phyloP scores from a whole-genome alignment of 1,140 invertebrate species.

The Bombus waltoni region DNA sequence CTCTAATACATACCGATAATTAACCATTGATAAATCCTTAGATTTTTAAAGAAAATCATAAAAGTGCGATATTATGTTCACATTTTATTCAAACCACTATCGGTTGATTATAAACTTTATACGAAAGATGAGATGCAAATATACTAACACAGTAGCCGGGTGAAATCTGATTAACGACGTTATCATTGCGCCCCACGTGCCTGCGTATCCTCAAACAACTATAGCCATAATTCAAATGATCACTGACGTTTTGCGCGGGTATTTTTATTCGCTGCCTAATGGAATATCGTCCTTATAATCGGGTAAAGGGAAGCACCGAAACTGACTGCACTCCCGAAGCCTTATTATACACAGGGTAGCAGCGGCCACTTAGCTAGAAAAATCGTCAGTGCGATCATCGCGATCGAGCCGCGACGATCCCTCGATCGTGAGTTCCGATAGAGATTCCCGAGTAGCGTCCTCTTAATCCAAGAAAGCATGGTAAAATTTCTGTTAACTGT shows the following conservation, averaged over 20 bases:
- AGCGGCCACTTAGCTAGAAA: constrained; percentile 64
- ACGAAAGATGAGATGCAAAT: background rate
- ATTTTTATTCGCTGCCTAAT: constrained; percentile 78
- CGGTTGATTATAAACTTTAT: background rate
- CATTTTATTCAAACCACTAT: background rate
- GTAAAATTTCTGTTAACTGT: constrained; percentile 34
- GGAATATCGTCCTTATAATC: constrained; percentile 80
- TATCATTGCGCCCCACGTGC: background rate
- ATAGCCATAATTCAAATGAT: constrained; percentile 9
- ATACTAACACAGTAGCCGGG: too few species aligned
- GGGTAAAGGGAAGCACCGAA: constrained; percentile 82
- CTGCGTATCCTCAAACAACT: too few species aligned
- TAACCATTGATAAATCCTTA: background rate
- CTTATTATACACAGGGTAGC: constrained; percentile 69
- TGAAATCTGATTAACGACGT: background rate
- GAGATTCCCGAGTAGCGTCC: background rate
- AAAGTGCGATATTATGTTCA: background rate
- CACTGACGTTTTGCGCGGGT: constrained; percentile 58
- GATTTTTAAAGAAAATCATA: background rate
- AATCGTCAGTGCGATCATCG: constrained; percentile 55
- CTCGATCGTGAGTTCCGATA: constrained; percentile 16
- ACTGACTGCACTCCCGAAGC: constrained; percentile 79
- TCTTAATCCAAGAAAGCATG: constrained; percentile 39
- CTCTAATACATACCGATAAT: background rate
- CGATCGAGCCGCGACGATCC: constrained; percentile 26